Percentiles rank a stretch among this genome's conserved stretches.
Evolutionary conservation across 2,113 vertebrate genomes (phyloP).

Genomic region (Pica pica): DNA sequence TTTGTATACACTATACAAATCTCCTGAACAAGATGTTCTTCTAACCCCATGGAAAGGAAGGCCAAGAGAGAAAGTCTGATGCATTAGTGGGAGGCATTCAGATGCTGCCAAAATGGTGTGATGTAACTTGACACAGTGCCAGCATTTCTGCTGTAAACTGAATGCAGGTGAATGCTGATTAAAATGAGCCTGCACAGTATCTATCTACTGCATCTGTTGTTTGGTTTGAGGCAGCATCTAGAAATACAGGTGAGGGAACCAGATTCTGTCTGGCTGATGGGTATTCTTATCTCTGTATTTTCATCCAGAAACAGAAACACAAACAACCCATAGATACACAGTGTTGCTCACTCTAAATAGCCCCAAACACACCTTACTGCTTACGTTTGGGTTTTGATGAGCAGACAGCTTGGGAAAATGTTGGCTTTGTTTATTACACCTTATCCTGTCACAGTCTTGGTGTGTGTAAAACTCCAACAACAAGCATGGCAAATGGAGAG

Average conservation of each 20-base stretch:
- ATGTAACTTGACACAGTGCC: neutral
- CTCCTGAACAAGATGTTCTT: conserved; percentile 32
- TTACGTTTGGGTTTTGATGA: neutral
- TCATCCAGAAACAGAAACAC: neutral
- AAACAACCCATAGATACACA: neutral
- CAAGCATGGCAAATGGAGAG: neutral
- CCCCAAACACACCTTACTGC: neutral
- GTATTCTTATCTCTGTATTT: neutral
- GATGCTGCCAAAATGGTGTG: neutral
- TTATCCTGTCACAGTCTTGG: neutral
- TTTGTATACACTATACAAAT: neutral
- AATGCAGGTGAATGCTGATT: conserved; percentile 25
- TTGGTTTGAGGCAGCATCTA: neutral
- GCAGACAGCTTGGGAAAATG: neutral
- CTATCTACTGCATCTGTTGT: neutral
- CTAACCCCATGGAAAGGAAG: conserved; percentile 3
- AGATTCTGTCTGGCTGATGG: neutral
- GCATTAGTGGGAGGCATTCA: neutral
- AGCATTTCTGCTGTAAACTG: neutral
- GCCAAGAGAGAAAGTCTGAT: neutral
- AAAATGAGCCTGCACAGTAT: neutral
- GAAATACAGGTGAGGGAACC: neutral
- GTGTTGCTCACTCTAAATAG: neutral
- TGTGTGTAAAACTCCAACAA: neutral
- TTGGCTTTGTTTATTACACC: neutral